Conservation (phyloP, 2,113 vertebrate genomes). For the Tursiops truncatus region DNA sequence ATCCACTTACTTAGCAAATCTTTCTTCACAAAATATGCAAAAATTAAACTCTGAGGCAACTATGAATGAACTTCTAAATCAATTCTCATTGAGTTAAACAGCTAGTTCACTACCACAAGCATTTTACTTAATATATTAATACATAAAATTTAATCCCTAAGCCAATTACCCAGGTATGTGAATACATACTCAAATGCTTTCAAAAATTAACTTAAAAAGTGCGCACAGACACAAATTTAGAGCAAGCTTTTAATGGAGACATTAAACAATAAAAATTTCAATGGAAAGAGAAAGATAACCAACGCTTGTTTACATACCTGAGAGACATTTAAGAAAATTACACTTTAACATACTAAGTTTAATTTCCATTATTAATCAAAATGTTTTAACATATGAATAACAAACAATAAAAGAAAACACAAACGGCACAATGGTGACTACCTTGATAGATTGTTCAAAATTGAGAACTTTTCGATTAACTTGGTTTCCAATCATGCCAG, state of each 20-base stretch:
- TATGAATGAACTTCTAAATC: constrained; percentile 42
- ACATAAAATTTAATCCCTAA: background rate
- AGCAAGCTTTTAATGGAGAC: constrained; percentile 2
- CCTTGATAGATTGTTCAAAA: constrained; percentile 99
- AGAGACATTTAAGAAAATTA: background rate
- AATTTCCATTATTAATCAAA: constrained; percentile 15
- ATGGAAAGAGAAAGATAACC: background rate
- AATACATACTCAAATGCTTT: constrained; percentile 40
- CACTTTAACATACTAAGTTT: background rate
- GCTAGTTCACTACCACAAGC: background rate
- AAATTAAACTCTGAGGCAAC: constrained; percentile 13
- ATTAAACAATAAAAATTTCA: constrained; percentile 13
- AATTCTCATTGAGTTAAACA: background rate
- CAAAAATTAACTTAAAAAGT: constrained; percentile 47
- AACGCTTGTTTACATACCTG: background rate
- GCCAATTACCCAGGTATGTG: background rate
- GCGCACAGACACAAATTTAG: background rate
- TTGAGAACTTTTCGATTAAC: constrained; percentile 98
- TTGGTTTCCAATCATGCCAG: constrained; percentile 99
- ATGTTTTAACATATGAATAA: constrained; percentile 42
- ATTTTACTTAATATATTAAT: constrained; percentile 11
- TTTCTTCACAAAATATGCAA: constrained; percentile 15
- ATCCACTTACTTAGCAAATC: background rate
- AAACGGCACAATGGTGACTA: constrained; percentile 66
- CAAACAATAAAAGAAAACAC: background rate